A percentile compares a stretch with the other conserved stretches of the same genome.
phyloP scores from a whole-genome alignment of 2,888 invertebrate genomes.

The Plemyria rubiginata region DNA sequence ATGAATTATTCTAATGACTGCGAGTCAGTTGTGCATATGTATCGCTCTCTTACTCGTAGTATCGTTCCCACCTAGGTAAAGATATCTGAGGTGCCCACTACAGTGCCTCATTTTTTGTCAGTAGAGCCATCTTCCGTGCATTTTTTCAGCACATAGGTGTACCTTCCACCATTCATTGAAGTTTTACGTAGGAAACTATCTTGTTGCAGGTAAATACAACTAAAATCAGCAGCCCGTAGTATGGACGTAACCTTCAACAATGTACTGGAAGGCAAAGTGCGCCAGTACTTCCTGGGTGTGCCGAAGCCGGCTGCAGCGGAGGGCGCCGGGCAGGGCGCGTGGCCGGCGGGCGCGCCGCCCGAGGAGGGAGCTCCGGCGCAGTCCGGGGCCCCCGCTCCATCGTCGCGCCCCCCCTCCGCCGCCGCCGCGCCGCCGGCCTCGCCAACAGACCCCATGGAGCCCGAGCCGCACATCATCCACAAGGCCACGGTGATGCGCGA shows the following conservation, averaged over 20 bases:
- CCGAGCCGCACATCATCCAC: constrained; percentile 83
- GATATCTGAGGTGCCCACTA: too few relatives aligned
- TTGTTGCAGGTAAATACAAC: constrained; percentile 59
- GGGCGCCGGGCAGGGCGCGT: constrained; percentile 62
- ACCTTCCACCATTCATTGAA: not conserved
- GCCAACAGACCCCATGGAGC: constrained; percentile 80
- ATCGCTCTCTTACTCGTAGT: not conserved
- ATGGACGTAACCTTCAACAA: constrained; percentile 92
- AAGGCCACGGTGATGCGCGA: constrained; percentile 83
- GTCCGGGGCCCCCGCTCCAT: constrained; percentile 74
- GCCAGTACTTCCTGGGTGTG: constrained; percentile 93
- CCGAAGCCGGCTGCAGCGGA: constrained; percentile 84
- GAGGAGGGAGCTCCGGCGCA: constrained; percentile 75
- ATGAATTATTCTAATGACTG: not conserved
- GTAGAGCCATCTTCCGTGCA: too few relatives aligned
- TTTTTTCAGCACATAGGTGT: too few relatives aligned
- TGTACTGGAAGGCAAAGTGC: constrained; percentile 91
- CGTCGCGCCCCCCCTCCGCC: constrained; percentile 79
- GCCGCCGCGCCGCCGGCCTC: constrained; percentile 75
- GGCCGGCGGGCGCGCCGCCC: constrained; percentile 64
- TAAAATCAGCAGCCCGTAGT: constrained; percentile 75
- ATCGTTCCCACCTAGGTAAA: too few relatives aligned
- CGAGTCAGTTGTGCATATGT: not conserved
- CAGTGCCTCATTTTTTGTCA: too few relatives aligned
- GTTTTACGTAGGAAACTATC: not conserved